Conservation (phyloP, 2,797 vertebrate species). For the Cyclopterus lumpus region DNA sequence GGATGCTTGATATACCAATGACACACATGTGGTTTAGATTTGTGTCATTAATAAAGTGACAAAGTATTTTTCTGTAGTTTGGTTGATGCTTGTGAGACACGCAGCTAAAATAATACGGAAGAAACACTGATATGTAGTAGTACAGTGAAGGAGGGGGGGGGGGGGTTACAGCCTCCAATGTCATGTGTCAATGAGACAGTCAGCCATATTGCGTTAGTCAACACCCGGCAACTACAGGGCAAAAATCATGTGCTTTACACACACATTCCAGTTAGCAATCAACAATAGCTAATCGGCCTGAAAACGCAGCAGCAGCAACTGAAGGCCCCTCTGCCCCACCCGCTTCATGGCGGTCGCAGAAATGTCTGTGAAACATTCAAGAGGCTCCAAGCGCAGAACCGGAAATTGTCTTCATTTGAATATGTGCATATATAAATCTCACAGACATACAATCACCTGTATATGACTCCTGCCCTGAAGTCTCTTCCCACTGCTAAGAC, state of each 20-base stretch:
- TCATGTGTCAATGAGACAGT: conserved; percentile 55
- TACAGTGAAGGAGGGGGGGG: not conserved
- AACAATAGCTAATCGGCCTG: not conserved
- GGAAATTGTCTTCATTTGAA: not conserved
- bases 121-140: not conserved
- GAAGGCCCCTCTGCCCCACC: not conserved
- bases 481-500: not conserved
- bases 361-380: not conserved
- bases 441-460: not conserved
- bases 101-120: conserved; percentile 23
- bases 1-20: not conserved
- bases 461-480: not conserved
- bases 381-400: not conserved
- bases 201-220: conserved; percentile 35
- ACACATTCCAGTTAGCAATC: conserved; percentile 13
- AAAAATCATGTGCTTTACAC: conserved; percentile 6
- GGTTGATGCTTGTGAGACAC: not conserved
- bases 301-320: conserved; percentile 11
- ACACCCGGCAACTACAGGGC: not conserved
- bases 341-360: not conserved
- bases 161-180: conserved; percentile 7
- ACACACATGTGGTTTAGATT: not conserved
- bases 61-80: not conserved
- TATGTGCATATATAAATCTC: not conserved
- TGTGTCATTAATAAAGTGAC: not conserved